Conservation (phyloP, 2,113 vertebrate species). For the Taxidea taxus region DNA sequence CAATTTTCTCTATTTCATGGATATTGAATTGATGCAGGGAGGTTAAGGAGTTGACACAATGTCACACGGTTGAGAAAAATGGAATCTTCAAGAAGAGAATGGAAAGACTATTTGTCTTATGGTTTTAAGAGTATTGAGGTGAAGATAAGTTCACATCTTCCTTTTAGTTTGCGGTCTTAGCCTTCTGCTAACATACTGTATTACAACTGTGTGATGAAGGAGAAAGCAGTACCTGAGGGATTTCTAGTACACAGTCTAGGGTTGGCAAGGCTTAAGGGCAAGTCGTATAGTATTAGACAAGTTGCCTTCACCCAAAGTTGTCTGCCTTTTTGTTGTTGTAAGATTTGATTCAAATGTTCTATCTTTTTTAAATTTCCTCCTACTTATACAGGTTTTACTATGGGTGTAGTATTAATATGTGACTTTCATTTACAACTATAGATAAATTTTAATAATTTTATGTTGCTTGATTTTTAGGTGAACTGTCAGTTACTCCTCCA, state of each 20-base stretch:
- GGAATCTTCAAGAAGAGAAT: not conserved
- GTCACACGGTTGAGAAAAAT: not conserved
- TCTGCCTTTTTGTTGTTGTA: not conserved
- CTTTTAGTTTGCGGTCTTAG: not conserved
- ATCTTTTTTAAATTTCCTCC: not conserved
- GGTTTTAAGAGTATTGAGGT: not conserved
- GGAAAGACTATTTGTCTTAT: not conserved
- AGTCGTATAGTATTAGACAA: not conserved
- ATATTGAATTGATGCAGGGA: not conserved
- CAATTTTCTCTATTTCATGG: not conserved
- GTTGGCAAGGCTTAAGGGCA: not conserved
- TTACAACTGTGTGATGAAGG: not conserved
- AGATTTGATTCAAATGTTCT: not conserved
- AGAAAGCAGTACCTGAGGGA: not conserved
- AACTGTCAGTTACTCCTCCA: not conserved
- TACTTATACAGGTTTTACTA: not conserved
- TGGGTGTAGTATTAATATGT: not conserved
- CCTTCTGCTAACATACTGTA: not conserved
- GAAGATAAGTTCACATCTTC: not conserved
- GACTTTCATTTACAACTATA: not conserved
- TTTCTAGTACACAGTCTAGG: not conserved
- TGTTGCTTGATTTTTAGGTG: not conserved
- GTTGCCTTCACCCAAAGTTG: not conserved
- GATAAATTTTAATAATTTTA: not conserved
- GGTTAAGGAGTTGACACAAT: not conserved